Evolutionary conservation across 1,140 invertebrate species (phyloP).

Genomic region (Paraescarpia echinospica): DNA sequence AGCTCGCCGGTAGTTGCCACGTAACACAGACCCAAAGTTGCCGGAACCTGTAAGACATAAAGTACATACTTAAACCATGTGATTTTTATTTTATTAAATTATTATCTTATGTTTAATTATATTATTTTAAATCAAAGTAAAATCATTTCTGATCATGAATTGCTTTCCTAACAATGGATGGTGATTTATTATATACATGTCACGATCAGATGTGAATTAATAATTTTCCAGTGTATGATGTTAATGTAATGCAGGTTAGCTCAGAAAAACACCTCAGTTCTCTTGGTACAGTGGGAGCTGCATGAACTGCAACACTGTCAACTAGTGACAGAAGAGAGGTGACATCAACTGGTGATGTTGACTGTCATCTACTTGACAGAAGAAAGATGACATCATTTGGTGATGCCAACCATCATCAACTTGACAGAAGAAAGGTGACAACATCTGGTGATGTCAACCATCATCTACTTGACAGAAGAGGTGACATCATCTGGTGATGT

Average conservation of each 20-base stretch:
- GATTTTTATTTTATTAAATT: background rate
- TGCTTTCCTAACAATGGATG: no score
- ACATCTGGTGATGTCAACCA: background rate
- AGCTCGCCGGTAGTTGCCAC: slow-evolving; percentile 50
- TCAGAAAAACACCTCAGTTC: no score
- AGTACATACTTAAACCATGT: background rate
- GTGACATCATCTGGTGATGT: background rate
- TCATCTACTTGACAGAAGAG: background rate
- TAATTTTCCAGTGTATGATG: no score
- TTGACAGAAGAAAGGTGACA: background rate
- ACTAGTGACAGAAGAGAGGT: background rate
- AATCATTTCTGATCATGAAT: no score
- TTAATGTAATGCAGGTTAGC: no score
- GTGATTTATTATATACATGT: no score
- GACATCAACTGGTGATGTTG: background rate
- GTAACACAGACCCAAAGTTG: slow-evolving; percentile 60
- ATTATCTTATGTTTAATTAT: background rate
- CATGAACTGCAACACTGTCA: no score
- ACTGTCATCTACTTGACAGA: background rate
- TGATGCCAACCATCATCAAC: background rate
- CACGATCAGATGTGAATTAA: no score
- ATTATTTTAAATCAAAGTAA: no score
- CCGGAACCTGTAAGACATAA: slow-evolving; percentile 50
- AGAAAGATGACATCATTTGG: background rate
- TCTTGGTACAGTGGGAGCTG: no score